Base-by-base conservation (phyloP, 2,113 vertebrate species). In the Stomatorhinus ivindoensis region DNA sequence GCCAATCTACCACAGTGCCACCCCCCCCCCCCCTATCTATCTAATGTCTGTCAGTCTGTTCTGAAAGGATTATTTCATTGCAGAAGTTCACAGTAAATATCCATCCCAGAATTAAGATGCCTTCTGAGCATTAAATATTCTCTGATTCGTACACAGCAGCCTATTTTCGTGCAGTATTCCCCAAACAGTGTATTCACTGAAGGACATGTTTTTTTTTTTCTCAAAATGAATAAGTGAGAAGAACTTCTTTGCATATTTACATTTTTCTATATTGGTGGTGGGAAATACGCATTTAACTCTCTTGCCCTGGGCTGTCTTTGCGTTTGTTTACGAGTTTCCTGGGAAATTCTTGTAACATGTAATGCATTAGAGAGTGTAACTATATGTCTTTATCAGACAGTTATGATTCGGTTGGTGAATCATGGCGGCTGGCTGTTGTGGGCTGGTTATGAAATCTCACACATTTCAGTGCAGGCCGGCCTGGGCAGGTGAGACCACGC, bases 1-100 rank as follows among this genome's bases (percentile, higher is more conserved):
- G 47, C 7, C 47, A 31, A 51, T 87, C 42, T 55, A 24, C 46
- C 94, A 94, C 93, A 92, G 93, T 93, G 69, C 31, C 15, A 35
- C 1, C 31, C 69, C 35, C n/a, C 65, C 11, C 27, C 13, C 31
- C 35, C 35, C 50, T 51, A 3, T 51, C 15, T 51, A 51, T 51
- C 9, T 48, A 10, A 10, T 19, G 17, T 53, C 17, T 53, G 51
- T 53, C 17, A 21, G 53, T 55, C 51, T 15, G 46, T 47, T 11
- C 44, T 50, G 24, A 48, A 85, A 85, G 19, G 31, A 44, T 47
- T 85, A 48, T 48, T 48, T 46, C 7, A 44, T n/a, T 47, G 15
- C 35, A 80, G 35, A 80, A 42, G 35, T 80, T 76, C 17, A 42
- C 19, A 27, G 46, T 86, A 50, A 44, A 50, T 86, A 48, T 50